Evolutionary conservation across 2,888 invertebrate species (phyloP).

Genomic region (Eupeodes luniger): DNA sequence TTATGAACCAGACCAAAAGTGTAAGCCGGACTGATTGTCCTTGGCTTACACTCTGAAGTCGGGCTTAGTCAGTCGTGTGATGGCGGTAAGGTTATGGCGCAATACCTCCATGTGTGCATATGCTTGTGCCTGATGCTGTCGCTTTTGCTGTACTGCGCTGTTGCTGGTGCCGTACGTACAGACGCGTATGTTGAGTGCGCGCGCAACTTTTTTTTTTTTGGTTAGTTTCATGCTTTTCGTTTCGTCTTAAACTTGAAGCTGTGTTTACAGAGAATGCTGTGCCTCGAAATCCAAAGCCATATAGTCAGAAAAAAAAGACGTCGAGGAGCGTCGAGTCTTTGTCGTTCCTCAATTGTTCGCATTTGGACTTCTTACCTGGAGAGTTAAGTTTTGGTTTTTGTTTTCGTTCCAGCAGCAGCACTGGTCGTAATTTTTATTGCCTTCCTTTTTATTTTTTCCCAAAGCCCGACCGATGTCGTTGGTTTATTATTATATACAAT

Average conservation of each 20-base stretch:
- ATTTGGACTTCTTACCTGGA: conserved; percentile 68
- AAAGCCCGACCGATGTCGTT: conserved; percentile 46
- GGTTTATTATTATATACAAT: conserved; percentile 24
- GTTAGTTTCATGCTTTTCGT: conserved; percentile 7
- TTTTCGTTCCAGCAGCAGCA: conserved; percentile 38
- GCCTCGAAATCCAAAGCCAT: conserved; percentile 6
- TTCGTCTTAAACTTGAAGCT: conserved; percentile 55
- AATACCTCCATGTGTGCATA: conserved; percentile 55
- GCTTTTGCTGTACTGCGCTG: too few species aligned
- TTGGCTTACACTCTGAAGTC: conserved; percentile 75
- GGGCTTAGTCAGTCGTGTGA: conserved; percentile 70
- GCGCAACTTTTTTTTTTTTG: conserved; percentile 22
- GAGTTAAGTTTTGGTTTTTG: conserved; percentile 24
- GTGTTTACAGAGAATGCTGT: neutral
- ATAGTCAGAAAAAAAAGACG: conserved; percentile 8
- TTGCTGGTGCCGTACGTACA: neutral
- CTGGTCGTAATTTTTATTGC: conserved; percentile 72
- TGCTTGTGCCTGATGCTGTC: too few species aligned
- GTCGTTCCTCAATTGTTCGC: conserved; percentile 65
- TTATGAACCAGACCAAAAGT: conserved; percentile 76
- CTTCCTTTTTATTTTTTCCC: conserved; percentile 46
- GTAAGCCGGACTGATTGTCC: conserved; percentile 75
- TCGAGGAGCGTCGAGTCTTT: conserved; percentile 25
- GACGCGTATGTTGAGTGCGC: conserved; percentile 54
- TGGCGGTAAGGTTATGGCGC: conserved; percentile 71